Evolutionary conservation across 2,797 vertebrate genomes (phyloP).

Genomic region (Neosilurus hyrtlii): DNA sequence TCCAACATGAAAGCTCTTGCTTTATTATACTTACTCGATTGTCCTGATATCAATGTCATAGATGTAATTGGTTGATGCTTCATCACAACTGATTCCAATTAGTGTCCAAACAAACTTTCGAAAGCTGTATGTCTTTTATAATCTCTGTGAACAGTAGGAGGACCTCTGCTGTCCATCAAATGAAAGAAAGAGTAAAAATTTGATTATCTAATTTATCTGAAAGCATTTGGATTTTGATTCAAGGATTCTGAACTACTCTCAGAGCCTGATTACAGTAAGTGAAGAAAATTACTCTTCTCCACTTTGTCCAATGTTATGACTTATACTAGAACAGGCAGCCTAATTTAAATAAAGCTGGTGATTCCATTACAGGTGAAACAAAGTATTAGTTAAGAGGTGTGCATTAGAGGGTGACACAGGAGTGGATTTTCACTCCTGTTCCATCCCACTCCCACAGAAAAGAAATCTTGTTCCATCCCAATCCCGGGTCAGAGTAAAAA

Average conservation of each 20-base stretch:
- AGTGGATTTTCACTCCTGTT: too few relatives aligned
- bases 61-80: neutral
- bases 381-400: too few relatives aligned
- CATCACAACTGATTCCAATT: neutral
- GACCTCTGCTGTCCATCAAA: neutral
- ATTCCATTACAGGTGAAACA: too few relatives aligned
- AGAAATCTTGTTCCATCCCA: too few relatives aligned
- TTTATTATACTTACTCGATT: neutral
- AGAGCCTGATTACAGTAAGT: neutral
- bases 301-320: neutral
- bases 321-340: neutral
- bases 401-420: too few relatives aligned
- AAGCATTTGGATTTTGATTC: neutral
- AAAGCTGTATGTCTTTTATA: neutral
- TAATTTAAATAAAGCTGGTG: neutral
- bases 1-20: neutral
- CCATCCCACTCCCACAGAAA: too few relatives aligned
- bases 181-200: neutral
- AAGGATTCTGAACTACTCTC: neutral
- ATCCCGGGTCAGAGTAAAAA: too few relatives aligned
- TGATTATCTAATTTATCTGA: slow-evolving; percentile 2
- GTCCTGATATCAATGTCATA: neutral
- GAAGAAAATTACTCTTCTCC: neutral
- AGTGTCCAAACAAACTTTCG: neutral
- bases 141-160: neutral